Percentiles rank a stretch among this genome's conserved stretches.
Evolutionary conservation across 2,113 vertebrate species (phyloP).

Genomic region (Amphiprion ocellaris): DNA sequence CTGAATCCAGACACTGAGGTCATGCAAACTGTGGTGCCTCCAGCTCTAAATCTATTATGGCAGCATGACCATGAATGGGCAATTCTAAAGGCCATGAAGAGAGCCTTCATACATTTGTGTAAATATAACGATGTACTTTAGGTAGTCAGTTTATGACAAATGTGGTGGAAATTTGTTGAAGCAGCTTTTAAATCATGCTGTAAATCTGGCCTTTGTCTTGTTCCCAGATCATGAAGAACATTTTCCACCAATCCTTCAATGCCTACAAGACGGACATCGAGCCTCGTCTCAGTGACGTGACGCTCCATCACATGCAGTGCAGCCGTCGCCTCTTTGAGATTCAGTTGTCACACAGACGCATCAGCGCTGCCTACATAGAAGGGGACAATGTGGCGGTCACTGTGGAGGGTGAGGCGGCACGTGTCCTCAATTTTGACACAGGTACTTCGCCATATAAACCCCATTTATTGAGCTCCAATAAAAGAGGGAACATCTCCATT

Average conservation of each 20-base stretch:
- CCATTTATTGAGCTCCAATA: background rate
- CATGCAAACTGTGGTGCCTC: background rate
- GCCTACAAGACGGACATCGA: conserved; percentile 86
- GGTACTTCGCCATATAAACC: conserved; percentile 55
- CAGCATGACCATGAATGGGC: background rate
- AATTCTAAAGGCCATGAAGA: background rate
- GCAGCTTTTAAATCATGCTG: background rate
- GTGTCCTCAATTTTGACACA: conserved; percentile 85
- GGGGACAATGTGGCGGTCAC: conserved; percentile 83
- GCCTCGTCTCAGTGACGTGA: conserved; percentile 79
- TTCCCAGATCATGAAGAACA: conserved; percentile 86
- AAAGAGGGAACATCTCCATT: background rate
- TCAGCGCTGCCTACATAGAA: conserved; percentile 83
- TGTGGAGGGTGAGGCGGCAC: conserved; percentile 84
- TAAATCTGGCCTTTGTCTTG: background rate
- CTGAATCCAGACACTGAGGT: background rate
- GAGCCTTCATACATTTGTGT: no score
- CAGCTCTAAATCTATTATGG: background rate
- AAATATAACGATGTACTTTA: no score
- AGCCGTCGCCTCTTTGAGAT: conserved; percentile 86
- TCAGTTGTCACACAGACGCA: conserved; percentile 81
- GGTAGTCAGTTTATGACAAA: no score
- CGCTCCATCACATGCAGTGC: conserved; percentile 80
- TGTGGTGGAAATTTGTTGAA: no score
- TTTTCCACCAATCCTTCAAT: conserved; percentile 87